A percentile compares a stretch with the other conserved stretches of the same genome.
These are phyloP conservation scores for Stigmatopora nigra DNA, from an alignment of 2,113 vertebrate species.

Conservation along the genomic window DNA sequence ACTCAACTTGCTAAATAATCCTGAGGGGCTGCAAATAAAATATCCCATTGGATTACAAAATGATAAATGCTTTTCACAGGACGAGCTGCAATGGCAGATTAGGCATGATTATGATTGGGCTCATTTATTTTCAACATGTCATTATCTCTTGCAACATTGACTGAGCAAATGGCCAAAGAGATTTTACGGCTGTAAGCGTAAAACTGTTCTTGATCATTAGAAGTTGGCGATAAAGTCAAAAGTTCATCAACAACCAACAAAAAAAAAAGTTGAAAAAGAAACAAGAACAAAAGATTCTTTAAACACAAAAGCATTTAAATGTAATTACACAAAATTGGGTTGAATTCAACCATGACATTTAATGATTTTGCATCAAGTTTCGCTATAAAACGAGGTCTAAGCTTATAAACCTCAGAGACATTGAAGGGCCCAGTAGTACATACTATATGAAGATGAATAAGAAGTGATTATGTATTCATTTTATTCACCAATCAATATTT, in stretches of 20 bases:
- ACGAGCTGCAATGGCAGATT: constrained; percentile 67
- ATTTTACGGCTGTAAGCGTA: constrained; percentile 36
- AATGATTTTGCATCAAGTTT: not conserved
- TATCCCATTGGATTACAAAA: constrained; percentile 49
- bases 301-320: constrained; percentile 3
- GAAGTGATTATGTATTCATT: not conserved
- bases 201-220: constrained; percentile 46
- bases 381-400: not conserved
- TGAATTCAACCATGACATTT: constrained; percentile 7
- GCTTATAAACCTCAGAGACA: not conserved
- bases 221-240: constrained; percentile 22
- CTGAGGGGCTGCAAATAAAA: constrained; percentile 53
- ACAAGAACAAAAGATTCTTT: not conserved
- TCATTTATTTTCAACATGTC: constrained; percentile 72
- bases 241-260: not conserved
- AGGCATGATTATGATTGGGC: constrained; percentile 61
- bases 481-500: not conserved
- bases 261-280: constrained; percentile 8
- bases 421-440: not conserved
- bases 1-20: constrained; percentile 40
- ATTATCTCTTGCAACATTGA: constrained; percentile 67
- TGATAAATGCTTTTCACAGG: constrained; percentile 66
- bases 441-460: not conserved
- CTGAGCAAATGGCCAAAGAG: constrained; percentile 52
- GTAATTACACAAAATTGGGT: not conserved